phyloP scores from a whole-genome alignment of 2,888 invertebrate species.

The Diplolepis rosae region DNA sequence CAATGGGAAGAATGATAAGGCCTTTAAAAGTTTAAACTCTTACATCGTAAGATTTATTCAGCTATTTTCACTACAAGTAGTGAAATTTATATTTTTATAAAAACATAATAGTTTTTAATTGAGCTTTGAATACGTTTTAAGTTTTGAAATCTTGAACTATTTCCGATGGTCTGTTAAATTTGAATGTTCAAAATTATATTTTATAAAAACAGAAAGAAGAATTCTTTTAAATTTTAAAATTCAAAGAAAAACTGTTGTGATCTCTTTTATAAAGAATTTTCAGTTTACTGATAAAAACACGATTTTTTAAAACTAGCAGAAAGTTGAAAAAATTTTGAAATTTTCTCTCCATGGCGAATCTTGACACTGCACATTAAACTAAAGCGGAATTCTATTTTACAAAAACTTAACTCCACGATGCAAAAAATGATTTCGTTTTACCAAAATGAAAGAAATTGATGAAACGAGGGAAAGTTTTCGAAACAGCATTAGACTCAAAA shows the following conservation, averaged over 20 bases:
- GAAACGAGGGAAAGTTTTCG: slow-evolving; percentile 6
- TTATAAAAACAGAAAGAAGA: background rate
- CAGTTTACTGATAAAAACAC: too few species aligned
- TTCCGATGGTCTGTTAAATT: background rate
- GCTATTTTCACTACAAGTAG: too few species aligned
- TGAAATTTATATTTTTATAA: too few species aligned
- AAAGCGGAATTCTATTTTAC: background rate
- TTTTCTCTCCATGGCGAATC: background rate
- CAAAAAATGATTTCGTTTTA: slow-evolving; percentile 9
- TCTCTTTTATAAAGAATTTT: too few species aligned
- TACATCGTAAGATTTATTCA: background rate
- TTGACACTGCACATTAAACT: background rate
- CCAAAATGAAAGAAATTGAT: background rate
- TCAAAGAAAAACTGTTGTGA: too few species aligned
- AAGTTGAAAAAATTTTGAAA: background rate
- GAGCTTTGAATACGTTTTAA: background rate
- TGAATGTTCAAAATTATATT: background rate
- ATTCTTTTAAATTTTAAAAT: background rate
- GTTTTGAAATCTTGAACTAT: background rate
- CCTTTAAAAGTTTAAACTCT: too few species aligned
- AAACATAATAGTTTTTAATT: too few species aligned
- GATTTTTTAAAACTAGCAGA: too few species aligned
- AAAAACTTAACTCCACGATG: background rate
- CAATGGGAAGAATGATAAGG: background rate
- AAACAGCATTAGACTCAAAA: slow-evolving; percentile 11